A percentile compares a stretch with the other conserved stretches of the same genome.
Conservation (phyloP, 1,140 invertebrate genomes). For the Chelonus insularis region DNA sequence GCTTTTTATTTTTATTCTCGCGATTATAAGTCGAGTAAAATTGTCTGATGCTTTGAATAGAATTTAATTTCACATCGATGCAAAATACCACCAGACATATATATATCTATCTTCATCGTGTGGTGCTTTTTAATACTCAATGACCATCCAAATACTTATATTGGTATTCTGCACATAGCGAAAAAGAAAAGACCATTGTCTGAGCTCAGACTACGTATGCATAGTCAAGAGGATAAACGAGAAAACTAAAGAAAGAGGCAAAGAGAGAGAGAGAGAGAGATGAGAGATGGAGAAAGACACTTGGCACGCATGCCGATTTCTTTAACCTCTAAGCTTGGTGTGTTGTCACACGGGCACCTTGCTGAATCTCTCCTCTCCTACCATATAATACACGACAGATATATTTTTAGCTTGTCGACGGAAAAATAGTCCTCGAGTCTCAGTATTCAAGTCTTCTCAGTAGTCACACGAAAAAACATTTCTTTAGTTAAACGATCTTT, state of each 20-base stretch:
- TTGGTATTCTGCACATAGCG: slow-evolving; percentile 17
- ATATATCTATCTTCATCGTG: not conserved
- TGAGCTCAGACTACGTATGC: slow-evolving; percentile 6
- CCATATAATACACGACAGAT: not conserved
- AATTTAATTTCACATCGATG: slow-evolving; percentile 8
- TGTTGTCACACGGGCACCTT: not conserved
- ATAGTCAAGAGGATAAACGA: not conserved
- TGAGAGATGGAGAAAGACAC: not conserved
- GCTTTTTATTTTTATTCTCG: not conserved
- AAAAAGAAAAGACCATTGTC: slow-evolving; percentile 5
- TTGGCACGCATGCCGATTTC: slow-evolving; percentile 27
- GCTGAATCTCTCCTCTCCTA: not conserved
- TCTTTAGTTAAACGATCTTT: not conserved
- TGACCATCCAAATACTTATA: slow-evolving; percentile 16
- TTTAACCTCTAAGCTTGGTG: slow-evolving; percentile 15
- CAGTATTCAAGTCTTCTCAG: too few species aligned
- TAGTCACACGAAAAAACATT: not conserved
- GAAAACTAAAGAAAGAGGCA: too few species aligned
- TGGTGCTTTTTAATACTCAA: slow-evolving; percentile 19
- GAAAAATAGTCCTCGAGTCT: too few species aligned
- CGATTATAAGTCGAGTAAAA: not conserved
- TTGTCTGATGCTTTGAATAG: not conserved
- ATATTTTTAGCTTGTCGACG: too few species aligned
- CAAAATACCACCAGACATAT: not conserved
- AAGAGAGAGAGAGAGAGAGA: too few species aligned